Percentiles rank a stretch among this genome's conserved stretches.
Evolutionary conservation across 2,113 vertebrate species (phyloP).

Genomic region (Lagopus leucura): DNA sequence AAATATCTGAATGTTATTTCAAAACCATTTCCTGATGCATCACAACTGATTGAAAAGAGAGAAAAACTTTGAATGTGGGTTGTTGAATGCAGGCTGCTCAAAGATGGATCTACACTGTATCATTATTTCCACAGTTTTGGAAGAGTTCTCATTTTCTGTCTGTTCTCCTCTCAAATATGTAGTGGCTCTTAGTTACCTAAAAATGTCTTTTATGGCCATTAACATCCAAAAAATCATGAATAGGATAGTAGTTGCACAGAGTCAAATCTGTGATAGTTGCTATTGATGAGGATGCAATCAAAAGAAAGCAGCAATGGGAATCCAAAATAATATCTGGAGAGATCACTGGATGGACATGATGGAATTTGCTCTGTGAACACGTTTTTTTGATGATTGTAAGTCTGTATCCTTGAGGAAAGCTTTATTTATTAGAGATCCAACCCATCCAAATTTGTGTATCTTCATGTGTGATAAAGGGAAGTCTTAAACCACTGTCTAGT

Average conservation of each 20-base stretch:
- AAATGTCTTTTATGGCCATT: not conserved
- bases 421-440: constrained; percentile 51
- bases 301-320: not conserved
- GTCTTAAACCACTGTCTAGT: not conserved
- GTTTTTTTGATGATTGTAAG: not conserved
- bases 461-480: constrained; percentile 10
- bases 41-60: not conserved
- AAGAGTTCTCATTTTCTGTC: not conserved
- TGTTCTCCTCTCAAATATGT: not conserved
- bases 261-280: not conserved
- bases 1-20: not conserved
- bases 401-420: not conserved
- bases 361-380: not conserved
- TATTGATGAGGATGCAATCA: not conserved
- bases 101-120: not conserved
- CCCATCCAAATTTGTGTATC: constrained; percentile 27
- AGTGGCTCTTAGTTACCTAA: not conserved
- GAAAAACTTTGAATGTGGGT: not conserved
- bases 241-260: not conserved
- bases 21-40: not conserved
- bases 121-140: not conserved
- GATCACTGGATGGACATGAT: not conserved
- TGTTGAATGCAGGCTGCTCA: not conserved
- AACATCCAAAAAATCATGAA: not conserved
- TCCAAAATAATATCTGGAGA: not conserved